Conservation (phyloP, 2,888 invertebrate genomes). For the Philereme transversata region DNA sequence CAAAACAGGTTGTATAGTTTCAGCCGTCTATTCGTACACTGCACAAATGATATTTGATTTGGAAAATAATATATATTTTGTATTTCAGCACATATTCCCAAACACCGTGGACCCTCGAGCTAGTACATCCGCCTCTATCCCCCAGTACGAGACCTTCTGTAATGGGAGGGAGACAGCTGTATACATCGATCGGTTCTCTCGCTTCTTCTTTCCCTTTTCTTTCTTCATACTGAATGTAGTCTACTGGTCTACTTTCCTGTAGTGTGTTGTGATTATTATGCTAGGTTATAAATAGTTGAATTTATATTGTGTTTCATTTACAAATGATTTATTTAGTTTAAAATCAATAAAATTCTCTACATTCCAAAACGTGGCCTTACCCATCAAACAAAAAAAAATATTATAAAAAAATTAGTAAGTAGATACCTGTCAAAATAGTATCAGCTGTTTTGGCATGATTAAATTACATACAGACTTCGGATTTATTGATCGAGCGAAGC, state of each 20-base stretch:
- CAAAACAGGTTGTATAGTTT: too few relatives aligned
- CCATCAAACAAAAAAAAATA: too few relatives aligned
- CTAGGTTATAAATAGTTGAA: conserved; percentile 17
- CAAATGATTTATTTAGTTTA: background rate
- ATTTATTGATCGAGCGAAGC: too few relatives aligned
- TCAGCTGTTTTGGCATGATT: too few relatives aligned
- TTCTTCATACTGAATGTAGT: conserved; percentile 95
- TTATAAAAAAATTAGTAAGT: too few relatives aligned
- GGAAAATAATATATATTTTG: conserved; percentile 1
- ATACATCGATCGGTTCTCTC: conserved; percentile 93
- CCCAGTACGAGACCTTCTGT: conserved; percentile 94
- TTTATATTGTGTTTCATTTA: conserved; percentile 5
- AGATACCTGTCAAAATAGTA: too few relatives aligned
- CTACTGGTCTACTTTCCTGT: conserved; percentile 93
- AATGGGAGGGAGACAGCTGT: conserved; percentile 91
- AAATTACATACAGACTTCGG: too few relatives aligned
- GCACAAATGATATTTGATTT: too few relatives aligned
- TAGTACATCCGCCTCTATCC: conserved; percentile 87
- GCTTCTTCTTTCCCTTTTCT: conserved; percentile 95
- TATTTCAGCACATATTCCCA: conserved; percentile 76
- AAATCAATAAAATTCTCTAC: too few relatives aligned
- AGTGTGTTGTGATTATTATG: conserved; percentile 32
- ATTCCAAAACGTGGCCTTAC: too few relatives aligned
- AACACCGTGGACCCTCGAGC: conserved; percentile 79
- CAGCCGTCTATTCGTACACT: too few relatives aligned